Evolutionary conservation across 2,113 vertebrate genomes (phyloP).

Genomic region (Egretta garzetta): DNA sequence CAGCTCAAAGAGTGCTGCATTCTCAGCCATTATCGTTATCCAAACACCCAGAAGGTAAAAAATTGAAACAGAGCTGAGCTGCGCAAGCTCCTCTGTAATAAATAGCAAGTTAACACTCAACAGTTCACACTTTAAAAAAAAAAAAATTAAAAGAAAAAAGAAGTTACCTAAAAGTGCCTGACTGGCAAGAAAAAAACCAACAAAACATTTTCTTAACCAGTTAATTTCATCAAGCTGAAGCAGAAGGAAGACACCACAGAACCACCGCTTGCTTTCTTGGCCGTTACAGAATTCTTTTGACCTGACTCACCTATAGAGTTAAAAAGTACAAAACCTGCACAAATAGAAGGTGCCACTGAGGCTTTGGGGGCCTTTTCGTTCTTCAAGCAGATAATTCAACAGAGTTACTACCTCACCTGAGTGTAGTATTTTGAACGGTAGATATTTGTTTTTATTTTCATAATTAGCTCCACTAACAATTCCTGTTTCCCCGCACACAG

Average conservation of each 20-base stretch:
- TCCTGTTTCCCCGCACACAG: background rate
- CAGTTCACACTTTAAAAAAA: background rate
- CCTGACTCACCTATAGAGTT: background rate
- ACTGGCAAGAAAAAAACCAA: background rate
- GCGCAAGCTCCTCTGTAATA: background rate
- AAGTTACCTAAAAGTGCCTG: background rate
- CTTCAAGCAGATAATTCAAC: background rate
- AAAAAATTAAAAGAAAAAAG: background rate
- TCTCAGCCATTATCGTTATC: background rate
- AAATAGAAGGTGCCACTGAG: background rate
- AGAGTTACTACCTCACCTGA: background rate
- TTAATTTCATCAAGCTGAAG: background rate
- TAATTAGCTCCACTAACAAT: background rate
- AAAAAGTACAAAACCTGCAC: background rate
- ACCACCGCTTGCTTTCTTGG: background rate
- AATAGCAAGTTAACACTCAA: background rate
- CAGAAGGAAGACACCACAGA: background rate
- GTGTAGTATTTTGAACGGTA: background rate
- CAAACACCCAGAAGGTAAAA: slow-evolving; percentile 14
- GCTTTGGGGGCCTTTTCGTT: background rate
- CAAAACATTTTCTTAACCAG: background rate
- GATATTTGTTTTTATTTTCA: background rate
- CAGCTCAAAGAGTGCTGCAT: background rate
- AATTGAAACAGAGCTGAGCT: background rate
- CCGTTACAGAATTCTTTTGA: background rate